phyloP scores from a whole-genome alignment of 2,888 invertebrate genomes.

The Amblyteles armatorius region DNA sequence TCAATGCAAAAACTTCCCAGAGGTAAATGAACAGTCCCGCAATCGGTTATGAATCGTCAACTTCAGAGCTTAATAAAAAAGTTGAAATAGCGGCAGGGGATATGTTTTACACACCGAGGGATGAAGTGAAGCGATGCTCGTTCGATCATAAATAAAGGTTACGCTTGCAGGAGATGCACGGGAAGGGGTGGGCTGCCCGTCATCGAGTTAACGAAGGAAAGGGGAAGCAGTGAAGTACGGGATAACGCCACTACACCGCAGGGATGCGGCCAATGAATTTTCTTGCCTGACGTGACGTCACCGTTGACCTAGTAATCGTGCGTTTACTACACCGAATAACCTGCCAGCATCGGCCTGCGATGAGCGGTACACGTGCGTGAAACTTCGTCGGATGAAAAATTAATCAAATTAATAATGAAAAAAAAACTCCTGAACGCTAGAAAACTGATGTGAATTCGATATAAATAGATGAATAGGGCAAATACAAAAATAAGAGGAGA shows the following conservation, averaged over 20 bases:
- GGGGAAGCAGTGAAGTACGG: slow-evolving; percentile 12
- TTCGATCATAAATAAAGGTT: slow-evolving; percentile 2
- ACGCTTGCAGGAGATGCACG: slow-evolving; percentile 23
- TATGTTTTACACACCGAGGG: neutral
- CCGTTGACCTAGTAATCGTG: slow-evolving; percentile 56
- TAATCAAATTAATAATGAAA: neutral
- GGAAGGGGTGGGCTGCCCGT: neutral
- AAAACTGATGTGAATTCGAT: neutral
- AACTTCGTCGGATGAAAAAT: neutral
- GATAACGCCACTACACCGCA: slow-evolving; percentile 21
- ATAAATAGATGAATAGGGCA: neutral
- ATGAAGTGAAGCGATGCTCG: neutral
- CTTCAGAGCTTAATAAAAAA: neutral
- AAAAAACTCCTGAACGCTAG: neutral
- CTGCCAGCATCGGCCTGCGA: slow-evolving; percentile 7
- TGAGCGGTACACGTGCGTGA: slow-evolving; percentile 39
- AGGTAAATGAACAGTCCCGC: slow-evolving; percentile 14
- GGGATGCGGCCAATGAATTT: slow-evolving; percentile 53
- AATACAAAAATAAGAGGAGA: neutral
- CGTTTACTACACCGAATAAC: slow-evolving; percentile 48
- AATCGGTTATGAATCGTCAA: neutral
- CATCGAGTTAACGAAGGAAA: slow-evolving; percentile 16
- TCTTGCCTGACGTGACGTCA: slow-evolving; percentile 58
- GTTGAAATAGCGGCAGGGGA: neutral
- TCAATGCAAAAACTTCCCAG: neutral